Evolutionary conservation across 2,888 invertebrate species (phyloP), one percentile per base, ranked within the genome.

Genomic region (Xestia sexstrigata): DNA sequence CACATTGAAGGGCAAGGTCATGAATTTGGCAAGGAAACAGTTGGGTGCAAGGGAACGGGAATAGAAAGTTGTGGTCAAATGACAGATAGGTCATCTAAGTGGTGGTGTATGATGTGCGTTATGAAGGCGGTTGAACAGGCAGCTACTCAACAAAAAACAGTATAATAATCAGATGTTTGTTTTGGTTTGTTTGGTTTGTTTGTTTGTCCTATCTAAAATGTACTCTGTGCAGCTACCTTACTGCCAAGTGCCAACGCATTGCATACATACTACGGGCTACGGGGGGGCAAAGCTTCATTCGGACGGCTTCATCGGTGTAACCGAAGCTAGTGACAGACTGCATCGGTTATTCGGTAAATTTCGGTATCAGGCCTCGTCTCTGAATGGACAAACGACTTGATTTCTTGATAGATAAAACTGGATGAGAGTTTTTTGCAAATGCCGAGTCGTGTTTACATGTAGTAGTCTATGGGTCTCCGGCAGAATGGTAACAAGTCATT

Each of bases 381-480:
- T 23, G 5, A 42, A 52, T 23, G 68, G 11, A 17, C 11, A 42
- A 52, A 30, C 9, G 2, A 30, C 1, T 6, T 1, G 30, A 52
- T 45, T 2, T 17, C 11, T 20, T 45, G 0, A 30, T 9, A 26
- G 49, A 0, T n/a, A 55, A 4, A 35, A 35, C 4, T 1, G n/a
- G n/a, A n/a, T 11, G 60, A 1, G 13, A 17, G 1, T 26, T 47
- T 49, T 62, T 62, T 7, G 15, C 20, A 23, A 1, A 35, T 42
- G 2, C 9, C 8, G 23, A 20, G 7, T 52, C 11, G 15, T 2
- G 17, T 35, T 49, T 35, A 26, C 5, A 55, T 35, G 39, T 66
- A 52, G 0, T n/a, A 15, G 30, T 84, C 70, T 87, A 81, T 86
- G 85, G 55, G 70, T 47, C 0, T 2, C 17, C 11, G 74, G 77